Base-by-base conservation (phyloP, 2,888 invertebrate genomes). In the Parelbella ahira region DNA sequence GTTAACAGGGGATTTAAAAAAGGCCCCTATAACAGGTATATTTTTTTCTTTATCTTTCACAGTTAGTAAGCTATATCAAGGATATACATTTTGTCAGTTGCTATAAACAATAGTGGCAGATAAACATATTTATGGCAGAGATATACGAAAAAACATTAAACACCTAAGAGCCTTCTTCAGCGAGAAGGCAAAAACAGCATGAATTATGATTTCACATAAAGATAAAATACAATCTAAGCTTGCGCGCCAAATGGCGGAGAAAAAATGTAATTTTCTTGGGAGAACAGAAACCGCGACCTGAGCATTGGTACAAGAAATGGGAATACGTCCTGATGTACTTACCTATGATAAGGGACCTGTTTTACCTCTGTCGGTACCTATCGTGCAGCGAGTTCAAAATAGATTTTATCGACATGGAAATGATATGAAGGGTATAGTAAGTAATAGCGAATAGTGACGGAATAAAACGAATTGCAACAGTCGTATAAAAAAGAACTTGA, bases 181-280 rank as follows among this genome's bases (percentile, higher is more conserved):
- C 58, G 66, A 65, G 68, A 68, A 61, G 66, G 73, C 75, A 79
- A 78, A 77, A 83, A 79, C 73, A 75, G 69, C 61, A 79, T 81
- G 82, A 83, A 80, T 80, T 83, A 83, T 79, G 84, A 82, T 83
- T 81, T 78, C 80, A 63, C 79, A 80, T 83, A 80, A 83, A 83
- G 81, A 83, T 84, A 84, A 83, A 81, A 81, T 78, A 84, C 76
- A 82, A 80, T 77, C 77, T 79, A 78, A 80, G 79, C 76, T 67
- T 73, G 70, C 75, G 70, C 68, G 75, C 73, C 75, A 79, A 84
- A 82, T 76, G 76, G 73, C 58, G 68, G 60, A 74, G 78, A 81
- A 81, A 79, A 82, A 83, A 80, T 70, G 66, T 72, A 71, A 76
- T 81, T 78, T 80, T 67, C 71, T 75, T 62, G 59, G 54, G 58